phyloP scores from a whole-genome alignment of 1,140 invertebrate species.

The Bombus turneri region DNA sequence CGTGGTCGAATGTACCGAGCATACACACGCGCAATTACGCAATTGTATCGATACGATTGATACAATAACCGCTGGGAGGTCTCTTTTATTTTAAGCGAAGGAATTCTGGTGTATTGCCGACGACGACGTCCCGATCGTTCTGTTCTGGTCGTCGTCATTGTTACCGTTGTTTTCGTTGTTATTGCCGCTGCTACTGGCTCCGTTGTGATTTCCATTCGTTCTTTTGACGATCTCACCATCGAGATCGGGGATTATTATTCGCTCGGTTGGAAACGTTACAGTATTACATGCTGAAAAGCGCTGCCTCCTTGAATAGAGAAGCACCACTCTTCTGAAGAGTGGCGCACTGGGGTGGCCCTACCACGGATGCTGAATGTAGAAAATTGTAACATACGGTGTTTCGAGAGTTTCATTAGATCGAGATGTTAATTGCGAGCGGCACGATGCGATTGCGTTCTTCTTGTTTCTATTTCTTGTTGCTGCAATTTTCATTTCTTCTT shows the following conservation, averaged over 20 bases:
- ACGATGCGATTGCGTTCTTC: slow-evolving; percentile 44
- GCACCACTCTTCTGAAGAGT: slow-evolving; percentile 17
- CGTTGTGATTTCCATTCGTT: slow-evolving; percentile 38
- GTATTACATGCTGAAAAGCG: slow-evolving; percentile 75
- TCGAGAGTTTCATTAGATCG: slow-evolving; percentile 78
- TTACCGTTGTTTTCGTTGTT: slow-evolving; percentile 57
- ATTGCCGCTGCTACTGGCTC: slow-evolving; percentile 7
- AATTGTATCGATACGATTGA: slow-evolving; percentile 18
- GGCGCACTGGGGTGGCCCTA: slow-evolving; percentile 20
- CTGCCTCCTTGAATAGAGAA: slow-evolving; percentile 69
- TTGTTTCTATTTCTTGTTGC: neutral
- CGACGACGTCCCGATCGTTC: slow-evolving; percentile 25
- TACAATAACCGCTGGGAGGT: slow-evolving; percentile 34
- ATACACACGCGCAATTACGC: slow-evolving; percentile 30
- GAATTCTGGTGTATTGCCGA: slow-evolving; percentile 67
- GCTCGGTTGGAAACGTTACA: slow-evolving; percentile 80
- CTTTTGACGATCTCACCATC: slow-evolving; percentile 39
- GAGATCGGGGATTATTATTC: slow-evolving; percentile 75
- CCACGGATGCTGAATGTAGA: slow-evolving; percentile 43
- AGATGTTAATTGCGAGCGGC: slow-evolving; percentile 77
- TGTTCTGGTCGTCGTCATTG: slow-evolving; percentile 29
- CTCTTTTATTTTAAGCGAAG: slow-evolving; percentile 74
- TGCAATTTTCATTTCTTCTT: too few species aligned
- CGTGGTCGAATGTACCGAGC: slow-evolving; percentile 34
- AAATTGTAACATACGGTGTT: slow-evolving; percentile 79